phyloP scores from a whole-genome alignment of 2,888 invertebrate species.

The Escarpia spicata region DNA sequence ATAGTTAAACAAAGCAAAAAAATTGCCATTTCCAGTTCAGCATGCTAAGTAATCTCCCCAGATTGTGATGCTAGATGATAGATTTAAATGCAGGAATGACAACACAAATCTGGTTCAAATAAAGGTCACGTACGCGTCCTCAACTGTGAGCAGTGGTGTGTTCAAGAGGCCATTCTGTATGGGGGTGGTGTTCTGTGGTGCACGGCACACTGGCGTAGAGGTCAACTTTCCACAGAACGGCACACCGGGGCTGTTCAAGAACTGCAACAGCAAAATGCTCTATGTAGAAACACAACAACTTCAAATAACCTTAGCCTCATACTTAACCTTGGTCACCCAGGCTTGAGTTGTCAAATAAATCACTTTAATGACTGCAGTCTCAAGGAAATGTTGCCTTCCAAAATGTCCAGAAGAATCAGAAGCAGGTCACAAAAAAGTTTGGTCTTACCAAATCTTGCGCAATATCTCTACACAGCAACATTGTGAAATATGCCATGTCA shows the following conservation, averaged over 20 bases:
- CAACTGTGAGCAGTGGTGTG: background rate
- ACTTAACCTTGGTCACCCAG: background rate
- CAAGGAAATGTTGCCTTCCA: background rate
- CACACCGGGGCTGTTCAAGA: constrained; percentile 62
- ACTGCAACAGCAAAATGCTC: constrained; percentile 46
- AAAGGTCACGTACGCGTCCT: background rate
- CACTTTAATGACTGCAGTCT: background rate
- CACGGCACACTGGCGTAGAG: constrained; percentile 60
- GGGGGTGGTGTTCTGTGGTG: constrained; percentile 30
- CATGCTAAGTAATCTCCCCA: background rate
- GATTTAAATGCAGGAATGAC: background rate
- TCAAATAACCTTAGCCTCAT: background rate
- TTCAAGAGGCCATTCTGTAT: constrained; percentile 17
- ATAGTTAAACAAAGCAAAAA: background rate
- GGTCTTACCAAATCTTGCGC: too few species aligned
- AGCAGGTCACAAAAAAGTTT: too few species aligned
- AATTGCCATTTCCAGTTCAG: background rate
- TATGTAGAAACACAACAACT: constrained; percentile 21
- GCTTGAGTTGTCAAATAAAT: too few species aligned
- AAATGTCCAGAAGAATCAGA: background rate
- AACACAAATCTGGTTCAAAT: background rate
- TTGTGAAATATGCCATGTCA: too few species aligned
- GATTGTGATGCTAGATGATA: background rate
- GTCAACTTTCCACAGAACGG: constrained; percentile 57
- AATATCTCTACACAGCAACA: too few species aligned